Evolutionary conservation across 2,113 vertebrate genomes (phyloP).

Genomic region (Irena cyanogastra): DNA sequence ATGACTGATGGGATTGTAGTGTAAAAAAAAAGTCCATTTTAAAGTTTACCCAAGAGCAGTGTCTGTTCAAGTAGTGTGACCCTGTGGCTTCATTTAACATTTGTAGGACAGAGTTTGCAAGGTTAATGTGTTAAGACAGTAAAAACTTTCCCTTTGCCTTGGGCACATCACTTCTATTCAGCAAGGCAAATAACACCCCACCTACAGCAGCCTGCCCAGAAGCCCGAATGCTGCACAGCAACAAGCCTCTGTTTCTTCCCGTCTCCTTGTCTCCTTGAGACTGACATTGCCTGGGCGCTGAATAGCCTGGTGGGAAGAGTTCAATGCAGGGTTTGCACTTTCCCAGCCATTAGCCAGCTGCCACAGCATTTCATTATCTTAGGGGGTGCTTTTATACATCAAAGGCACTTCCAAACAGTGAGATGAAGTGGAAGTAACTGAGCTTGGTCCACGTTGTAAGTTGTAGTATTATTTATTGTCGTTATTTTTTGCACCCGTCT

Average conservation of each 20-base stretch:
- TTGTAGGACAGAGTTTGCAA: slow-evolving; percentile 31
- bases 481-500: neutral
- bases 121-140: slow-evolving; percentile 34
- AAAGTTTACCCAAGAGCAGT: neutral
- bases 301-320: slow-evolving; percentile 72
- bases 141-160: slow-evolving; percentile 58
- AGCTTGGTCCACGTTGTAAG: slow-evolving; percentile 63
- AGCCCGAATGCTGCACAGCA: slow-evolving; percentile 66
- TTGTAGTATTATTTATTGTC: slow-evolving; percentile 35
- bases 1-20: neutral
- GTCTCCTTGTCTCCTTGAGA: slow-evolving; percentile 49
- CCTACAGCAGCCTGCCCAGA: slow-evolving; percentile 47
- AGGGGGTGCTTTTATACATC: slow-evolving; percentile 70
- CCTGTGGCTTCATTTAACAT: slow-evolving; percentile 24
- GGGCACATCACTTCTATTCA: slow-evolving; percentile 60
- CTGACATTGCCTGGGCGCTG: slow-evolving; percentile 69
- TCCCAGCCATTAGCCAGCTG: slow-evolving; percentile 85
- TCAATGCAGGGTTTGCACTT: slow-evolving; percentile 79
- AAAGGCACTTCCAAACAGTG: slow-evolving; percentile 77
- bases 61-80: neutral
- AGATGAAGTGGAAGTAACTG: slow-evolving; percentile 77
- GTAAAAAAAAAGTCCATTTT: neutral
- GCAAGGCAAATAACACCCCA: slow-evolving; percentile 55
- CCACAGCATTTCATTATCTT: slow-evolving; percentile 81
- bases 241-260: slow-evolving; percentile 43